These are phyloP conservation scores for Papilio glaucus DNA, from an alignment of 1,140 invertebrate genomes.

Conservation along the genomic window DNA sequence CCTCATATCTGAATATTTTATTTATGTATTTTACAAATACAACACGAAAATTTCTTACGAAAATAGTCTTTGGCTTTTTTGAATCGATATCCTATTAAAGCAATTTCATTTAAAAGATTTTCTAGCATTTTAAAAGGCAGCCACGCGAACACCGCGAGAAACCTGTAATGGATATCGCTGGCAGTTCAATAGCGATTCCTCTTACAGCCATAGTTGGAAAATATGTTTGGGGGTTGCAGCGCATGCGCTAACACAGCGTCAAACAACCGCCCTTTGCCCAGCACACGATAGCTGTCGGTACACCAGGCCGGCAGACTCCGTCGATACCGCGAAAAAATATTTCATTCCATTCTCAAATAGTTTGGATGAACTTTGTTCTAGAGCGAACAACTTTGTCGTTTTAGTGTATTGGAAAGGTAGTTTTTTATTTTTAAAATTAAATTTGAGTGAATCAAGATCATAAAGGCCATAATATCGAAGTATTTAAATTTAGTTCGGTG, in stretches of 20 bases:
- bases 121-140: constrained; percentile 6
- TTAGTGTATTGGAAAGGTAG: background rate
- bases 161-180: constrained; percentile 22
- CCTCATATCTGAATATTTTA: background rate
- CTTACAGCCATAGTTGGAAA: constrained; percentile 2
- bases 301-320: background rate
- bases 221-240: background rate
- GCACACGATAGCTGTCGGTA: constrained; percentile 26
- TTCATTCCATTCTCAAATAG: background rate
- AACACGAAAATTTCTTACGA: background rate
- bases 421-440: background rate
- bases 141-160: background rate
- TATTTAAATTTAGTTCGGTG: constrained; percentile 21
- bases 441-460: background rate
- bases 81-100: background rate
- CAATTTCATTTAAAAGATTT: constrained; percentile 14
- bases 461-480: constrained; percentile 18
- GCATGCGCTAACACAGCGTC: background rate
- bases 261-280: constrained; percentile 29
- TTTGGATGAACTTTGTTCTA: background rate
- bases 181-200: constrained; percentile 30
- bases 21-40: background rate
- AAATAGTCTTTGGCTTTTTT: background rate
- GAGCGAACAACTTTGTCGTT: background rate
- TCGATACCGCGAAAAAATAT: constrained; percentile 1